Conservation (phyloP, 1,140 invertebrate genomes). For the Macrocentrus cingulum region DNA sequence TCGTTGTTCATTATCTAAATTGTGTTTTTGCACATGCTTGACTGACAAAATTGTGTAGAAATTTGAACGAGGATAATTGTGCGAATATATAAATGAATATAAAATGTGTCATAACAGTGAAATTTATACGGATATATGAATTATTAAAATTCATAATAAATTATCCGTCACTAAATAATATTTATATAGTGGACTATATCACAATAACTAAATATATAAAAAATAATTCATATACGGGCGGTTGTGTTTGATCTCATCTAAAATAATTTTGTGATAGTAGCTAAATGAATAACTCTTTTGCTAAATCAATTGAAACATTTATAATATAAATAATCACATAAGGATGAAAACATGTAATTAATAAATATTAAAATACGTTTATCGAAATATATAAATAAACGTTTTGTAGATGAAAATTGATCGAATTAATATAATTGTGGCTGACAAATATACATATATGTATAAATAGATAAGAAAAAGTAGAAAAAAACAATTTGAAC, state of each 20-base stretch:
- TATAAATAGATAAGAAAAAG: not conserved
- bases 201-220: slow-evolving; percentile 3
- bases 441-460: not conserved
- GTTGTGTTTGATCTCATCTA: slow-evolving; percentile 20
- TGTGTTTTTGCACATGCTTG: too few relatives aligned
- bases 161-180: slow-evolving; percentile 9
- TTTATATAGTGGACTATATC: slow-evolving; percentile 12
- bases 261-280: slow-evolving; percentile 5
- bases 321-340: not conserved
- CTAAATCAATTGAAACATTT: slow-evolving; percentile 20
- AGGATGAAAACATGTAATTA: not conserved
- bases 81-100: slow-evolving; percentile 1
- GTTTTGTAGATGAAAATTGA: not conserved
- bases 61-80: too few relatives aligned
- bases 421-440: too few relatives aligned
- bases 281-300: slow-evolving; percentile 13
- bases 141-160: not conserved
- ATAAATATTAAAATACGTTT: not conserved
- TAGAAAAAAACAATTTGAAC: slow-evolving; percentile 37
- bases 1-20: too few relatives aligned
- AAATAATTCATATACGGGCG: slow-evolving; percentile 11
- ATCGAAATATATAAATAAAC: not conserved
- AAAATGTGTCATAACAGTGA: not conserved
- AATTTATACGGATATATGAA: slow-evolving; percentile 9
- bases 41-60: too few relatives aligned